phyloP scores from a whole-genome alignment of 1,140 invertebrate species.

The Polypedilum pembai region DNA sequence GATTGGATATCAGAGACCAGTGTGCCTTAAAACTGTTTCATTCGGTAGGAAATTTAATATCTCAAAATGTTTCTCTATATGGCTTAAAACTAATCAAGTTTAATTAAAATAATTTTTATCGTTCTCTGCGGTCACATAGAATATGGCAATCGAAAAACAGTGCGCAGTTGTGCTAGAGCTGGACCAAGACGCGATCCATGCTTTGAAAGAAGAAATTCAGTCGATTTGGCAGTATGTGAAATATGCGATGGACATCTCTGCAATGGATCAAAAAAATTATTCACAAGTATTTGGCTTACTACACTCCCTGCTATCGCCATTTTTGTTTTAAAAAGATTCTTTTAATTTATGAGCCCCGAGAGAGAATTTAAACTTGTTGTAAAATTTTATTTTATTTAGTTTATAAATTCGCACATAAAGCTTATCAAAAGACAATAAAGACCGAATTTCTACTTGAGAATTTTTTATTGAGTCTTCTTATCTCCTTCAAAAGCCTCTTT shows the following conservation, averaged over 20 bases:
- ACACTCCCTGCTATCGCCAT: background rate
- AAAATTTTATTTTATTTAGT: too few species aligned
- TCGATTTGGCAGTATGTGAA: background rate
- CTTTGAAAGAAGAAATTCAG: background rate
- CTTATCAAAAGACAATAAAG: too few species aligned
- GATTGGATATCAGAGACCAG: constrained; percentile 9
- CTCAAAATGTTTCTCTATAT: background rate
- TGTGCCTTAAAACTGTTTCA: background rate
- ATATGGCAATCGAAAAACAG: constrained; percentile 22
- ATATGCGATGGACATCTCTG: constrained; percentile 17
- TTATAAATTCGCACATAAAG: too few species aligned
- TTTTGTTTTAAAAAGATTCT: background rate
- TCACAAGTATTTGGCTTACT: background rate
- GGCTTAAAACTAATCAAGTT: background rate
- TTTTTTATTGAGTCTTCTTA: too few species aligned
- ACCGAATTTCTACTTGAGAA: too few species aligned
- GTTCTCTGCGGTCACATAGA: background rate
- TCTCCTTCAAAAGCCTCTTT: too few species aligned
- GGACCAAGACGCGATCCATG: background rate
- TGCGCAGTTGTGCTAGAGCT: background rate
- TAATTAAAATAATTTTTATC: background rate
- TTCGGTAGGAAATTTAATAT: background rate
- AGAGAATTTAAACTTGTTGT: too few species aligned
- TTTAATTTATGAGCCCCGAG: too few species aligned
- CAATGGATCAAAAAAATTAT: background rate